Conservation (phyloP, 2,113 vertebrate species). For the Labeo rohita region DNA sequence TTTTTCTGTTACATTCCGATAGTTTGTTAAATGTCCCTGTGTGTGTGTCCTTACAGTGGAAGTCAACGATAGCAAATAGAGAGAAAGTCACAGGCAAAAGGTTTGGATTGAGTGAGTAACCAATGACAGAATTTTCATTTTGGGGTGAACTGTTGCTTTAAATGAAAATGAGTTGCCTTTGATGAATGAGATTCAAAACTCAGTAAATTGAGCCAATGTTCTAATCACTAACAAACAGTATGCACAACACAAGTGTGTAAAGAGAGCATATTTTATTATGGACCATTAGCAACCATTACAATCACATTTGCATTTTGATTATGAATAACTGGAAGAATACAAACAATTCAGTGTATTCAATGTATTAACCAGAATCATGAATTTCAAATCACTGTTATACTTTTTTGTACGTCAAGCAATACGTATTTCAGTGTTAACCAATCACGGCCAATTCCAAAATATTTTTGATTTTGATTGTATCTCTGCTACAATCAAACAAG, state of each 20-base stretch:
- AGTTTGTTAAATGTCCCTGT: not conserved
- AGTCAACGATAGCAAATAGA: not conserved
- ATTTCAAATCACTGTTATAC: not conserved
- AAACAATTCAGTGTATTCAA: not conserved
- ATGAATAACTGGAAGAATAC: not conserved
- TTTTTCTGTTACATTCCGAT: not conserved
- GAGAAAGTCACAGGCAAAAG: not conserved
- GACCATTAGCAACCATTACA: not conserved
- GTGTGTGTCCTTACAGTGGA: not conserved
- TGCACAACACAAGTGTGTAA: not conserved
- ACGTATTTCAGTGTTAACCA: not conserved
- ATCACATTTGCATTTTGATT: not conserved
- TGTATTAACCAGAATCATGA: not conserved
- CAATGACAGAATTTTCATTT: not conserved
- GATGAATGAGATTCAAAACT: not conserved
- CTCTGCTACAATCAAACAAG: not conserved
- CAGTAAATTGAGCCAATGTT: not conserved
- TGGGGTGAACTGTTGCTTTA: not conserved
- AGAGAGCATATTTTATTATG: not conserved
- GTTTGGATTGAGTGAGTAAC: not conserved
- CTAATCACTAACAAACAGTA: not conserved
- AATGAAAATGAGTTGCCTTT: not conserved
- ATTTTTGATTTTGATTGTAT: not conserved
- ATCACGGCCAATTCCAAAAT: not conserved
- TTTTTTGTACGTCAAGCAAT: not conserved